Base-by-base conservation (phyloP, 1,140 invertebrate species). In the Drosophila prosaltans region DNA sequence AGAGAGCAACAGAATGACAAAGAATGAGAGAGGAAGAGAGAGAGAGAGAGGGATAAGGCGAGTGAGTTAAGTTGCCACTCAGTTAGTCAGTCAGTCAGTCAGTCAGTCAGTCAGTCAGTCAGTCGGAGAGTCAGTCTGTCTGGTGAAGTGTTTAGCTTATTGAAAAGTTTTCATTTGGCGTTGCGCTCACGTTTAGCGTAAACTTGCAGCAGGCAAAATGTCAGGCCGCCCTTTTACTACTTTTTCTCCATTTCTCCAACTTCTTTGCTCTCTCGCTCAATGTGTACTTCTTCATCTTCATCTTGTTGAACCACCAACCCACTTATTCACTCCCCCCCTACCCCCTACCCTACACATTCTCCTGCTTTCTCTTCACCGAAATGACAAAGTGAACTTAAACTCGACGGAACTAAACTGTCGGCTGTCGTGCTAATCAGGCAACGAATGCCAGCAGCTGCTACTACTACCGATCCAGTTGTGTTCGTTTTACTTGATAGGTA, bases 71-170 rank as follows among this genome's bases (percentile, higher is more conserved):
- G 65, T 48, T 65, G 48, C 24, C 60, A 51, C 26, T 26, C 54
- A 55, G 64, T 68, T 66, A 54, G 48, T 64, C 66, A 54, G 77
- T 78, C 72, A 82, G 74, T 59, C 72, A 69, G 81, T 36, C 5
- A 36, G 32, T 36, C 6, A 36, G 32, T 36, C 72, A 72, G 21
- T 3, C 5, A 51, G 45, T 26, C 45, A 26, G 45, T 26, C 45
- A 36, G 32, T 36, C 72, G 69, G 21, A n/a, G 21, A 51, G 45
- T 26, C 45, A 26, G 45, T 26, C 45, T 51, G 45, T 51, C 45
- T 51, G 45, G 45, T 68, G 58, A 83, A 86, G 83, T 86, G 83
- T 86, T 86, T 86, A 88, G 83, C 83, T 86, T 86, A 86, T 86
- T 86, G 83, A 86, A 86, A 86, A 86, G 70, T 86, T 86, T 88